Percentiles rank a stretch among this genome's conserved stretches.
Conservation (phyloP, 23 tunicate species). For the Clavelina lepadiformis region DNA sequence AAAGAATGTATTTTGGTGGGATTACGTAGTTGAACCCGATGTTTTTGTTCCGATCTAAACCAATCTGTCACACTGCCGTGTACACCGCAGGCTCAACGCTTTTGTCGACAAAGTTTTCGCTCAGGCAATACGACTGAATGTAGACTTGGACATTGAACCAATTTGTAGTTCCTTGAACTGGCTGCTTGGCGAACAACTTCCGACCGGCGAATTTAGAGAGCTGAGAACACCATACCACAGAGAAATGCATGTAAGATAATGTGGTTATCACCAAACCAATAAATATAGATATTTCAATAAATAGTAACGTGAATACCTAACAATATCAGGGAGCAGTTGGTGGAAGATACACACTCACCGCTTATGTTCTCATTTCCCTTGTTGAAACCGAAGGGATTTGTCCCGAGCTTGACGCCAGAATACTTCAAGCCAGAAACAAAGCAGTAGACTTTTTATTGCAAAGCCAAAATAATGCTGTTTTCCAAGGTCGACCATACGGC, state of each 20-base stretch:
- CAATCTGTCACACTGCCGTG: too few relatives aligned
- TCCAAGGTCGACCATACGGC: conserved; percentile 38
- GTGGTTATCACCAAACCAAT: too few relatives aligned
- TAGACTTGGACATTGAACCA: conserved; percentile 40
- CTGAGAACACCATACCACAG: conserved; percentile 18
- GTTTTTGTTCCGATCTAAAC: neutral
- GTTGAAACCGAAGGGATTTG: conserved; percentile 25
- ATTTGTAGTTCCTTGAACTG: conserved; percentile 44
- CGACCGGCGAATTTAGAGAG: conserved; percentile 35
- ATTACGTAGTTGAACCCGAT: neutral
- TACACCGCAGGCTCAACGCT: conserved; percentile 69
- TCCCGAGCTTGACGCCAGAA: neutral
- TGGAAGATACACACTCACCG: conserved; percentile 37
- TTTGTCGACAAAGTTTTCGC: conserved; percentile 64
- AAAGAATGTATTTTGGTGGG: neutral
- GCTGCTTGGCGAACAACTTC: conserved; percentile 28
- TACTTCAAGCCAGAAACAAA: neutral
- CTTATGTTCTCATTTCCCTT: conserved; percentile 49
- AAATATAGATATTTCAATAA: neutral
- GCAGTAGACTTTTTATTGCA: conserved; percentile 23
- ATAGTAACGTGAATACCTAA: neutral
- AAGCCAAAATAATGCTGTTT: conserved; percentile 27
- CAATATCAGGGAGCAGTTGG: conserved; percentile 62
- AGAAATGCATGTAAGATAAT: conserved; percentile 75
- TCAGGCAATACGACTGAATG: conserved; percentile 34